Conservation (phyloP, 1,140 invertebrate species). For the Euwallacea similis region DNA sequence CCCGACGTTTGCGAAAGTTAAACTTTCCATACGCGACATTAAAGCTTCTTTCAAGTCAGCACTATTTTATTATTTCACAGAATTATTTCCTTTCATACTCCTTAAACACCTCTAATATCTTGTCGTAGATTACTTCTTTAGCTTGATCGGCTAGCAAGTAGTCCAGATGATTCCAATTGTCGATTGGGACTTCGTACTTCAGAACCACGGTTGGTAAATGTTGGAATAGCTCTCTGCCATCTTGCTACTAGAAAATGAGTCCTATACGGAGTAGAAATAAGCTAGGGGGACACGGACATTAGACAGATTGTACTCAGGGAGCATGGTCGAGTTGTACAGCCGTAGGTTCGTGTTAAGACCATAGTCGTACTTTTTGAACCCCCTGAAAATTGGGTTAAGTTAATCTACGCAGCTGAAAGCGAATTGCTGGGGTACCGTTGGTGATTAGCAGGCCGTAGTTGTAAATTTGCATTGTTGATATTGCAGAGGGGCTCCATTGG, state of each 20-base stretch:
- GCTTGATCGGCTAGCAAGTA: slow-evolving; percentile 21
- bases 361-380: slow-evolving; percentile 62
- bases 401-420: too few species aligned
- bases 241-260: slow-evolving; percentile 12
- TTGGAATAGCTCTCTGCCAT: not conserved
- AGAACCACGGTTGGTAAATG: slow-evolving; percentile 24
- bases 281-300: slow-evolving; percentile 32
- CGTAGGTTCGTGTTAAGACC: slow-evolving; percentile 39
- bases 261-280: slow-evolving; percentile 23
- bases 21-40: too few species aligned
- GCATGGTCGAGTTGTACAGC: slow-evolving; percentile 25
- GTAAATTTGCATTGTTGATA: slow-evolving; percentile 63
- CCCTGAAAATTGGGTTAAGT: slow-evolving; percentile 11
- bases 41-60: too few species aligned
- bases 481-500: slow-evolving; percentile 55
- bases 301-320: slow-evolving; percentile 34
- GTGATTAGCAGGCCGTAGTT: slow-evolving; percentile 63
- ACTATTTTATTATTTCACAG: too few species aligned
- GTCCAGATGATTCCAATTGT: slow-evolving; percentile 28
- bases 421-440: too few species aligned
- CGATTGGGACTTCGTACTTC: slow-evolving; percentile 9
- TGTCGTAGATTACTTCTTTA: slow-evolving; percentile 18
- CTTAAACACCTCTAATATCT: slow-evolving; percentile 7
- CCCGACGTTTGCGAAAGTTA: too few species aligned
- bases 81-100: too few species aligned